A percentile compares a stretch with the other conserved stretches of the same genome.
Evolutionary conservation across 2,797 vertebrate species (phyloP).

Genomic region (Petrocephalus schoutedeni): DNA sequence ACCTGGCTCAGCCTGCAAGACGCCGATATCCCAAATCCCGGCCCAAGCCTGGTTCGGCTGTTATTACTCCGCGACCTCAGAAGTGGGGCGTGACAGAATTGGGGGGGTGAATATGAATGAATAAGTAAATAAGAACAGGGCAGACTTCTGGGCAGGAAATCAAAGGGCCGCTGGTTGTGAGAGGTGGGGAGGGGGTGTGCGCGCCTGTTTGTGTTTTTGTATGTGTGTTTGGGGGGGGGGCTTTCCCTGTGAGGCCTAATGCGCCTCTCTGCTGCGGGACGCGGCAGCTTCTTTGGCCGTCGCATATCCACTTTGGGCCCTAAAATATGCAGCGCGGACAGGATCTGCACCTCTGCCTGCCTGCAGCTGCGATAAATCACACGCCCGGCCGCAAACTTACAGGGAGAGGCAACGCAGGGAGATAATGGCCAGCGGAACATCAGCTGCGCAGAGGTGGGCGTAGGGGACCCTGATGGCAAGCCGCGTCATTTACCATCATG

Average conservation of each 20-base stretch:
- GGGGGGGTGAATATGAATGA: slow-evolving; percentile 11
- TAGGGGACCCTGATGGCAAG: background rate
- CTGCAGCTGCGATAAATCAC: background rate
- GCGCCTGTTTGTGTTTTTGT: background rate
- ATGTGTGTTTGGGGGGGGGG: background rate
- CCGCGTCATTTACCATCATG: background rate
- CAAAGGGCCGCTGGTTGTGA: slow-evolving; percentile 17
- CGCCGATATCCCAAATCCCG: slow-evolving; percentile 2
- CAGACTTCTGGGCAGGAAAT: slow-evolving; percentile 16
- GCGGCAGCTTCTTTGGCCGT: background rate
- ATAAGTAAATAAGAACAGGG: slow-evolving; percentile 25
- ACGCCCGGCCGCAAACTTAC: background rate
- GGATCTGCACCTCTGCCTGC: background rate
- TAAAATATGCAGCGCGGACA: background rate
- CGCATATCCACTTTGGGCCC: background rate
- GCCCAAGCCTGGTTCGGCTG: background rate
- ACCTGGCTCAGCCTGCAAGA: slow-evolving; percentile 7
- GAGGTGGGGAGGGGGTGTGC: slow-evolving; percentile 11
- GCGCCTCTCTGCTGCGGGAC: background rate
- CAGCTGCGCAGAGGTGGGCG: background rate
- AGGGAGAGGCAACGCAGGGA: background rate
- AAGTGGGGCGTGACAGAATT: background rate
- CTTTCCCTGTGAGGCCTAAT: background rate
- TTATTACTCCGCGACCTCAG: background rate
- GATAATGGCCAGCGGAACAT: background rate